Percentiles rank a stretch among this genome's conserved stretches.
phyloP scores from a whole-genome alignment of 2,113 vertebrate species.

The Apaloderma vittatum region DNA sequence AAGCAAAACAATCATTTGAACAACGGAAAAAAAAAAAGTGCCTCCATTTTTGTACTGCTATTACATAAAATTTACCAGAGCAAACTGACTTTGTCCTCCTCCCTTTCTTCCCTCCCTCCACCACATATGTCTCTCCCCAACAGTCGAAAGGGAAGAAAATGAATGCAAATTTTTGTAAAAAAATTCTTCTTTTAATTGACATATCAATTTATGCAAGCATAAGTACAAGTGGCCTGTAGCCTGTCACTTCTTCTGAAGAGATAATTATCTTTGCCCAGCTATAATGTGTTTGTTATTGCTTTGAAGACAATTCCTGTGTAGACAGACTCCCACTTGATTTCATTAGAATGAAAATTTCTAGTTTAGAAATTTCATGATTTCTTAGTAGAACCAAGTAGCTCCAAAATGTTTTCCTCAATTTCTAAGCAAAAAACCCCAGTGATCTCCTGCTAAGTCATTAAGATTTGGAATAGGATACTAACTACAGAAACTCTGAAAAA shows the following conservation, averaged over 20 bases:
- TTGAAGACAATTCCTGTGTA: background rate
- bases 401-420: background rate
- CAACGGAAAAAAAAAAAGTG: background rate
- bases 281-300: background rate
- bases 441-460: background rate
- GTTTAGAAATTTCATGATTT: background rate
- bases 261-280: background rate
- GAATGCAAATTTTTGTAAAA: fast-evolving
- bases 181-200: background rate
- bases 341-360: background rate
- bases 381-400: background rate
- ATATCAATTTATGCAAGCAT: background rate
- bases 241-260: background rate
- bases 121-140: background rate
- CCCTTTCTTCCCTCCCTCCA: background rate
- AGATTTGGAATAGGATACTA: background rate
- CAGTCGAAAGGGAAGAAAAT: background rate
- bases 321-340: background rate
- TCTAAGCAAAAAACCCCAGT: background rate
- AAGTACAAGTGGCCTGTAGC: background rate
- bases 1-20: slow-evolving; percentile 52
- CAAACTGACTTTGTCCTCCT: background rate
- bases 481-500: background rate
- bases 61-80: background rate
- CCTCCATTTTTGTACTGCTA: background rate